Evolutionary conservation across 2,113 vertebrate genomes (phyloP), one percentile per base, ranked within the genome.

Genomic region (Lucifuga dentata): DNA sequence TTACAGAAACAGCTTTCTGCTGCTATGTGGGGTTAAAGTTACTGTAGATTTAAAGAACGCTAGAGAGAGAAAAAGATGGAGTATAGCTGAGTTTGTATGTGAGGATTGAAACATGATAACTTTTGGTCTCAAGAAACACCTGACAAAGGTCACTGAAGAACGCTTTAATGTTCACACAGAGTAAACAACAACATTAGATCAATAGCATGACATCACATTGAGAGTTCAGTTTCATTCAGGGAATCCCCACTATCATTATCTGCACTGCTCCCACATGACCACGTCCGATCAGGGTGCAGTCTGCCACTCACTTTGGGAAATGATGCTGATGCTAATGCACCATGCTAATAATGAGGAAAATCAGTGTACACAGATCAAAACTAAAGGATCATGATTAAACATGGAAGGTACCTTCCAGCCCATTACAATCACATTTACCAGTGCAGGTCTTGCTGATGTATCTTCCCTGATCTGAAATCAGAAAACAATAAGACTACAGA

Each of bases 141-240:
- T 60, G 43, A 71, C n/a, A n/a, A n/a, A n/a, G n/a, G n/a, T n/a
- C n/a, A n/a, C n/a, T n/a, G n/a, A n/a, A n/a, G 15, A 56, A n/a
- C 50, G 20, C 46, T 33, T n/a, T 49, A 13, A 1, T 13, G 16
- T 53, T 23, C 52, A n/a, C 46, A 12, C 11, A 13, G 1, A 12
- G 21, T n/a, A n/a, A n/a, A n/a, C n/a, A 29, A 9, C 36, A 66
- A 40, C 48, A 26, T 39, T 17, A 17, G 43, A 55, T 85, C 50
- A 36, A 52, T 76, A 43, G 38, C 11, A 58, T 82, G 69, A 72
- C 76, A 73, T 82, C 73, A 84, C 36, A 59, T 9, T 13, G 11
- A 50, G 29, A 57, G 62, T 19, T 66, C 61, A 16, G 35, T 76
- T 85, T 79, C 82, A 79, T 81, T 81, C 43, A 78, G 76, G 80